Conservation (phyloP, 2,797 vertebrate species). For the Masticophis lateralis region DNA sequence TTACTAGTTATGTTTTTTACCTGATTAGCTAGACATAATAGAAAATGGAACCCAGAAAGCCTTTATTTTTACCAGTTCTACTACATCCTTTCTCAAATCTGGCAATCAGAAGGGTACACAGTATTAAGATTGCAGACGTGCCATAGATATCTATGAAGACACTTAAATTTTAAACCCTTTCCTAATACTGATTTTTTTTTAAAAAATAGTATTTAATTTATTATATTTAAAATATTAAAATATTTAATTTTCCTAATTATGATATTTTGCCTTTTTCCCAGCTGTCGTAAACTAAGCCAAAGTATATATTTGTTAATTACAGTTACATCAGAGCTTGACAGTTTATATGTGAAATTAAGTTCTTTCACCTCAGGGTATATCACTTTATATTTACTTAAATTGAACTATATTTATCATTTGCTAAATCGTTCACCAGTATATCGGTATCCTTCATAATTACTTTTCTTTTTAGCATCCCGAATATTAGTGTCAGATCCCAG, state of each 20-base stretch:
- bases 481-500: not conserved
- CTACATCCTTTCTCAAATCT: not conserved
- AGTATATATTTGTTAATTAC: not conserved
- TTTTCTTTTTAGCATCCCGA: not conserved
- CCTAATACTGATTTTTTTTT: not conserved
- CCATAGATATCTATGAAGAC: not conserved
- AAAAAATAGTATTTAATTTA: not conserved
- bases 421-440: not conserved
- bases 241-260: not conserved
- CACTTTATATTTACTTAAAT: not conserved
- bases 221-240: not conserved
- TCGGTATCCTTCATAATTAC: not conserved
- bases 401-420: not conserved
- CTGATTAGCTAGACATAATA: not conserved
- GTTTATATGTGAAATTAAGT: not conserved
- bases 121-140: not conserved
- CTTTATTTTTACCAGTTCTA: not conserved
- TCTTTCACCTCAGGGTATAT: not conserved
- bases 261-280: not conserved
- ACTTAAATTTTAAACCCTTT: not conserved
- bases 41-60: not conserved
- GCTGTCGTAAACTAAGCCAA: not conserved
- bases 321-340: not conserved
- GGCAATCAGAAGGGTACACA: not conserved
- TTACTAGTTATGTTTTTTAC: not conserved